These are phyloP conservation scores for Platichthys flesus DNA, from an alignment of 2,113 vertebrate genomes.

Conservation along the genomic window DNA sequence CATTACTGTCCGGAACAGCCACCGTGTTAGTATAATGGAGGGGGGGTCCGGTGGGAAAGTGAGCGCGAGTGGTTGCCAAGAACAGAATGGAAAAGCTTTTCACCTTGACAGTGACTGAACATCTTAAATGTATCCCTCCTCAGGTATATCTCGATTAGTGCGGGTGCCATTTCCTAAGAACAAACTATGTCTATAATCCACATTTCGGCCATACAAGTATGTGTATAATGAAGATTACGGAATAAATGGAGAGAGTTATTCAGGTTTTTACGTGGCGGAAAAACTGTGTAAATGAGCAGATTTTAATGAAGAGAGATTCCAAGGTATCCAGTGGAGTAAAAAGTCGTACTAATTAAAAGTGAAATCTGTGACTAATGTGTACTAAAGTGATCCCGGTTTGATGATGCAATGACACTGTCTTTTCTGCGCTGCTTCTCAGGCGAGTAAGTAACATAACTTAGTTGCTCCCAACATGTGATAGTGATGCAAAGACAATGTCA, in stretches of 20 bases:
- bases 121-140: conserved; percentile 43
- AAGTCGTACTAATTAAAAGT: conserved; percentile 52
- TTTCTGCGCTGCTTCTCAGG: conserved; percentile 5
- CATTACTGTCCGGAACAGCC: conserved; percentile 62
- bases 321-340: conserved; percentile 34
- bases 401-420: conserved; percentile 32
- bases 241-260: neutral
- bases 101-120: conserved; percentile 64
- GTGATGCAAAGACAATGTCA: conserved; percentile 1
- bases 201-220: neutral
- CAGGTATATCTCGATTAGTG: conserved; percentile 16
- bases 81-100: conserved; percentile 68
- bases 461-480: conserved; percentile 1
- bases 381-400: conserved; percentile 19
- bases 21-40: conserved; percentile 62
- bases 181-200: conserved; percentile 11
- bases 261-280: neutral
- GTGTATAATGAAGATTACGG: neutral
- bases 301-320: conserved; percentile 48
- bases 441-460: conserved; percentile 5
- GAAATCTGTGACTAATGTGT: conserved; percentile 40
- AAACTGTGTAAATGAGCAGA: neutral
- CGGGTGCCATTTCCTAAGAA: neutral
- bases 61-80: conserved; percentile 64
- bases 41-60: conserved; percentile 49